phyloP scores from a whole-genome alignment of 2,113 vertebrate species.

The Toxostoma redivivum region DNA sequence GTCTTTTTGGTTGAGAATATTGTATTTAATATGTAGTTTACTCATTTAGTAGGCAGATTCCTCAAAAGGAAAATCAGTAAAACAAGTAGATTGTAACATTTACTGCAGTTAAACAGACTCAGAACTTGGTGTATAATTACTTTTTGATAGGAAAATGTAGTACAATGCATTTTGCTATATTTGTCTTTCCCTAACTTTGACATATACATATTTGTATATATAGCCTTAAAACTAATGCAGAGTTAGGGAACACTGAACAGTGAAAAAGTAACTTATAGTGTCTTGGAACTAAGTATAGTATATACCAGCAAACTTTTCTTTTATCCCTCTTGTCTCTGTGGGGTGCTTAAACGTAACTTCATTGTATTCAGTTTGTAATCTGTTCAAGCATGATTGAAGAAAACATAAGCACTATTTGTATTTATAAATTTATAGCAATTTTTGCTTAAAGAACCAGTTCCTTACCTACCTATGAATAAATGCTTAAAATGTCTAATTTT shows the following conservation, averaged over 20 bases:
- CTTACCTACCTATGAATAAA: constrained; percentile 72
- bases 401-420: constrained; percentile 75
- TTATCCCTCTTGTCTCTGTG: constrained; percentile 73
- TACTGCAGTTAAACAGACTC: constrained; percentile 63
- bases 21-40: constrained; percentile 71
- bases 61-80: constrained; percentile 70
- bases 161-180: constrained; percentile 71
- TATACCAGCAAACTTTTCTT: constrained; percentile 73
- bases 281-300: constrained; percentile 70
- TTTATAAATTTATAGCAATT: constrained; percentile 75
- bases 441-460: constrained; percentile 69
- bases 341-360: constrained; percentile 73
- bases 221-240: constrained; percentile 76
- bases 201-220: constrained; percentile 79
- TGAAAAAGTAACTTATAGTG: constrained; percentile 73
- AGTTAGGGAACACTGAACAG: constrained; percentile 71
- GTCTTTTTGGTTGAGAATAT: constrained; percentile 70
- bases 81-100: constrained; percentile 71
- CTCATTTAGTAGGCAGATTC: constrained; percentile 71
- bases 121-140: constrained; percentile 72
- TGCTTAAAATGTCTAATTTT: constrained; percentile 72
- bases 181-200: constrained; percentile 72
- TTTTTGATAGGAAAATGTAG: constrained; percentile 72
- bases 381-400: constrained; percentile 76
- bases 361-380: constrained; percentile 78